These are phyloP conservation scores for Eurytoma californica DNA, from an alignment of 2,888 invertebrate species.

Conservation along the genomic window DNA sequence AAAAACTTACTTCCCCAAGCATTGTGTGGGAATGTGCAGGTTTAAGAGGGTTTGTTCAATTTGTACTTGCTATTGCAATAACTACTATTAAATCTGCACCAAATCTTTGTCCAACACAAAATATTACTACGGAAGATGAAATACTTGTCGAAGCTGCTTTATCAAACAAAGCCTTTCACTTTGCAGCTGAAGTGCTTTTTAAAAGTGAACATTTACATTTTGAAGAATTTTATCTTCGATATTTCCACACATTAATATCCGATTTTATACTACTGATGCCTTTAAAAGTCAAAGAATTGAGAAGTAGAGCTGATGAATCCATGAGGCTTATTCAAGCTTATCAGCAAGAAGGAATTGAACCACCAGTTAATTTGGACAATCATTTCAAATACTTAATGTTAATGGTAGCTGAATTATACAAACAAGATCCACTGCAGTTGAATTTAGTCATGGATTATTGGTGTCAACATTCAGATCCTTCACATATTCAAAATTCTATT, in stretches of 20 bases:
- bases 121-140: constrained; percentile 86
- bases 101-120: constrained; percentile 77
- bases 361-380: constrained; percentile 84
- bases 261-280: constrained; percentile 96
- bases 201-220: constrained; percentile 82
- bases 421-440: constrained; percentile 82
- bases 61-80: constrained; percentile 84
- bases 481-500: constrained; percentile 71
- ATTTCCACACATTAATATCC: constrained; percentile 89
- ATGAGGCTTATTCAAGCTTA: constrained; percentile 87
- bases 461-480: constrained; percentile 78
- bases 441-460: constrained; percentile 89
- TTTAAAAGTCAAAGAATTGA: constrained; percentile 89
- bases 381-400: constrained; percentile 91
- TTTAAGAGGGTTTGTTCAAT: constrained; percentile 80
- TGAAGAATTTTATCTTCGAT: constrained; percentile 88
- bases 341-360: constrained; percentile 85
- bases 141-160: constrained; percentile 87
- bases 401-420: constrained; percentile 87
- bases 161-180: constrained; percentile 86
- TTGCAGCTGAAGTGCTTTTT: constrained; percentile 84
- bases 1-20: constrained; percentile 77
- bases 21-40: constrained; percentile 78
- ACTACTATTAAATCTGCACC: constrained; percentile 80
- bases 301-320: constrained; percentile 91